A percentile compares a stretch with the other conserved stretches of the same genome.
These are phyloP conservation scores for Pluvianellus socialis DNA, from an alignment of 2,113 vertebrate genomes.

Conservation along the genomic window DNA sequence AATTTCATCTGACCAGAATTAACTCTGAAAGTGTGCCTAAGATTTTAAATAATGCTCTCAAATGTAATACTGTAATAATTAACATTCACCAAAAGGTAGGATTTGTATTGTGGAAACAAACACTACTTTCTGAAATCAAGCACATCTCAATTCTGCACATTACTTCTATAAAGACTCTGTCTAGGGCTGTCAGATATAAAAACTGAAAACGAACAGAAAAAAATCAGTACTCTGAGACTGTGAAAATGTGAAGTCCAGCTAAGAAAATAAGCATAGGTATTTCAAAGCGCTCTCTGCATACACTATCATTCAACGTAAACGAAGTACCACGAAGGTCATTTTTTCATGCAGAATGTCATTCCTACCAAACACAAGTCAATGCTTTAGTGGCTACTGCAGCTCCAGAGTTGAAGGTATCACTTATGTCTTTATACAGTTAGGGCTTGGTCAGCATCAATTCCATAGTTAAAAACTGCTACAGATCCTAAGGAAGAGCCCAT, in stretches of 20 bases:
- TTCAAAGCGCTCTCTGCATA: neutral
- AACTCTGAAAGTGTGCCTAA: neutral
- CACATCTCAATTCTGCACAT: neutral
- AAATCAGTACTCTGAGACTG: neutral
- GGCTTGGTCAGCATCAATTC: accelerated
- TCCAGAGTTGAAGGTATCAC: neutral
- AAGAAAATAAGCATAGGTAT: neutral
- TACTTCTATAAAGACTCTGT: neutral
- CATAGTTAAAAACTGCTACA: neutral
- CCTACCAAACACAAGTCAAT: neutral
- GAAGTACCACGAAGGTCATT: accelerated
- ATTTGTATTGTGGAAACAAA: neutral
- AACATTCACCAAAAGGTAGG: neutral
- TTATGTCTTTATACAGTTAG: neutral
- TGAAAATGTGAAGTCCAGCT: neutral
- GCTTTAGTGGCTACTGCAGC: neutral
- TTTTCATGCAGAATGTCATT: neutral
- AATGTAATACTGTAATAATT: neutral
- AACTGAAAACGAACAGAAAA: neutral
- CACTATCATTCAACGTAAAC: neutral
- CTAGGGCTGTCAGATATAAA: neutral
- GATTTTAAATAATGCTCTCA: neutral
- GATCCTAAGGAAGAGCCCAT: neutral
- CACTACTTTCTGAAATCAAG: neutral
- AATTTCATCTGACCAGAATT: constrained; percentile 33